Conservation (phyloP, 2,888 invertebrate species). For the Hymenopus coronatus region DNA sequence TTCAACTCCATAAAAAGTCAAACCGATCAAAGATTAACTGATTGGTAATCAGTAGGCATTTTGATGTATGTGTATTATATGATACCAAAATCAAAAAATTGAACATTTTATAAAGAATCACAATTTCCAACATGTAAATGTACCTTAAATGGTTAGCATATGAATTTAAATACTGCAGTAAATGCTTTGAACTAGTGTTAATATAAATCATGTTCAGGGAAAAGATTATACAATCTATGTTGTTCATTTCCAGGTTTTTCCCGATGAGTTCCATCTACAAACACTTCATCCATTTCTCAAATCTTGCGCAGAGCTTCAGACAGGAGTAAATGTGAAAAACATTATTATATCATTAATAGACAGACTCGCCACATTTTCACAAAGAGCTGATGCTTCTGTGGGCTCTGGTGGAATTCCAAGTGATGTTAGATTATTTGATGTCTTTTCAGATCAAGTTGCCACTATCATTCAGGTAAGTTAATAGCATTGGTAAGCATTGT, state of each 20-base stretch:
- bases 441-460: conserved; percentile 96
- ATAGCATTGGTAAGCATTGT: background rate
- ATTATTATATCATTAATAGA: conserved; percentile 97
- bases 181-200: too few relatives aligned
- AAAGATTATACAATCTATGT: background rate
- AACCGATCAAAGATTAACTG: too few relatives aligned
- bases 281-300: conserved; percentile 93
- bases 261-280: conserved; percentile 97
- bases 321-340: conserved; percentile 95
- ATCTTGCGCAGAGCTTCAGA: conserved; percentile 94
- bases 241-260: conserved; percentile 70
- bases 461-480: conserved; percentile 79
- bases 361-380: conserved; percentile 78
- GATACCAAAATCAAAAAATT: too few relatives aligned
- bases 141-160: too few relatives aligned
- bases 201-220: background rate
- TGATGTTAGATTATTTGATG: conserved; percentile 94
- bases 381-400: conserved; percentile 59
- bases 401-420: conserved; percentile 60
- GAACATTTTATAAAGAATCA: too few relatives aligned
- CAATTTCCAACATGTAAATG: too few relatives aligned
- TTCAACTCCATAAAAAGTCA: too few relatives aligned
- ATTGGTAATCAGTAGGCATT: too few relatives aligned
- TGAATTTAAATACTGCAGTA: too few relatives aligned
- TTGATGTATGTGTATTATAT: too few relatives aligned